phyloP scores from a whole-genome alignment of 2,113 vertebrate species.

The Struthidea cinerea region DNA sequence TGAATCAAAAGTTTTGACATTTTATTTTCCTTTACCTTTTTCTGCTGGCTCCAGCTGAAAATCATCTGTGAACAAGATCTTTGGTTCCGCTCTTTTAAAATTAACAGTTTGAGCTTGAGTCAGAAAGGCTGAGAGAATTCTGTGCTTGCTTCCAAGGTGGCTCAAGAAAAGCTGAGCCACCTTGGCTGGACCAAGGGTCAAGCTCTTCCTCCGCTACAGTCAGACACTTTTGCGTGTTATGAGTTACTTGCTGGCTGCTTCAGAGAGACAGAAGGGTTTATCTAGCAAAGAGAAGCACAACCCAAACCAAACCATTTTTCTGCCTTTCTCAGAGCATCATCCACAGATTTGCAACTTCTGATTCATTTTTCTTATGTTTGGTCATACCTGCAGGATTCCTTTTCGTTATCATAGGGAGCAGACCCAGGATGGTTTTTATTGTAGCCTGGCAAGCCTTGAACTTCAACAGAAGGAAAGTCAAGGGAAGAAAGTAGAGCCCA shows the following conservation, averaged over 20 bases:
- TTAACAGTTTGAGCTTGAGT: background rate
- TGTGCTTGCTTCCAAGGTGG: background rate
- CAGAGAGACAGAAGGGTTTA: background rate
- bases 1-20: background rate
- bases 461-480: background rate
- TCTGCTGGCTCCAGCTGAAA: background rate
- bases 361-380: background rate
- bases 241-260: background rate
- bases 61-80: background rate
- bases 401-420: fast-evolving
- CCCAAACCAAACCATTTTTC: background rate
- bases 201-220: background rate
- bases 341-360: background rate
- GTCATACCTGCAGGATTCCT: background rate
- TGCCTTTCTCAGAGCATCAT: background rate
- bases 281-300: background rate
- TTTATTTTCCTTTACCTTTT: background rate
- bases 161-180: background rate
- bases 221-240: background rate
- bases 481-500: background rate
- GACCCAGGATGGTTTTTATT: background rate
- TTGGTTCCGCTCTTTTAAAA: background rate
- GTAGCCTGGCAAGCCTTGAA: background rate
- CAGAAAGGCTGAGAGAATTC: background rate
- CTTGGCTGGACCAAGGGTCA: background rate